phyloP scores from a whole-genome alignment of 2,797 vertebrate species.

The Vipera ursinii region DNA sequence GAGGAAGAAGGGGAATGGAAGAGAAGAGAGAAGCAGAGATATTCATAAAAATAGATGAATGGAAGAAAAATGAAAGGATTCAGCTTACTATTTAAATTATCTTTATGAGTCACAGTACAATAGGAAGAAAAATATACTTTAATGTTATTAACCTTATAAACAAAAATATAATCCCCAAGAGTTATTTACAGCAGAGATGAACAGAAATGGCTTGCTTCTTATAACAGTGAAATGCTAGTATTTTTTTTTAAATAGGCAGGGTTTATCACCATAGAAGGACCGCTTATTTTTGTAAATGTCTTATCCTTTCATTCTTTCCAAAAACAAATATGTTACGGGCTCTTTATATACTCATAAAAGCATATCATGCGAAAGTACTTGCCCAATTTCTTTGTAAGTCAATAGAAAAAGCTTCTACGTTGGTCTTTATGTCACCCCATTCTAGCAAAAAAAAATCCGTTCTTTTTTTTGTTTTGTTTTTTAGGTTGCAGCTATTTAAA shows the following conservation, averaged over 20 bases:
- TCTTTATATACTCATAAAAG: not conserved
- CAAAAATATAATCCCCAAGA: not conserved
- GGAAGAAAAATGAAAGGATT: not conserved
- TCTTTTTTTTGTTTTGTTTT: not conserved
- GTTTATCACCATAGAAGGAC: not conserved
- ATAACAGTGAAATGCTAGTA: not conserved
- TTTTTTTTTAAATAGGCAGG: not conserved
- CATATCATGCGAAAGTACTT: not conserved
- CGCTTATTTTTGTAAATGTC: not conserved
- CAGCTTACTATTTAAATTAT: not conserved
- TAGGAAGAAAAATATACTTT: constrained; percentile 8
- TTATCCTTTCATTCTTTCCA: not conserved
- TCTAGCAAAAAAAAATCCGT: not conserved
- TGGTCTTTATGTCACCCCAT: not conserved
- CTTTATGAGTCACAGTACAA: not conserved
- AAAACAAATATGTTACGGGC: not conserved
- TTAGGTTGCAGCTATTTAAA: not conserved
- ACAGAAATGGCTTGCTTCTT: no score
- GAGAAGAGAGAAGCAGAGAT: constrained; percentile 12
- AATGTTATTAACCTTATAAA: not conserved
- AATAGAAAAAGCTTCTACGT: not conserved
- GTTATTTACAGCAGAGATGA: not conserved
- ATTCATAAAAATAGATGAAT: constrained; percentile 14
- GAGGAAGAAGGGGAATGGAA: constrained; percentile 7
- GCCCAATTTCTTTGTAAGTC: not conserved